These are phyloP conservation scores for Mercenaria mercenaria DNA, from an alignment of 1,140 invertebrate genomes.

Conservation along the genomic window DNA sequence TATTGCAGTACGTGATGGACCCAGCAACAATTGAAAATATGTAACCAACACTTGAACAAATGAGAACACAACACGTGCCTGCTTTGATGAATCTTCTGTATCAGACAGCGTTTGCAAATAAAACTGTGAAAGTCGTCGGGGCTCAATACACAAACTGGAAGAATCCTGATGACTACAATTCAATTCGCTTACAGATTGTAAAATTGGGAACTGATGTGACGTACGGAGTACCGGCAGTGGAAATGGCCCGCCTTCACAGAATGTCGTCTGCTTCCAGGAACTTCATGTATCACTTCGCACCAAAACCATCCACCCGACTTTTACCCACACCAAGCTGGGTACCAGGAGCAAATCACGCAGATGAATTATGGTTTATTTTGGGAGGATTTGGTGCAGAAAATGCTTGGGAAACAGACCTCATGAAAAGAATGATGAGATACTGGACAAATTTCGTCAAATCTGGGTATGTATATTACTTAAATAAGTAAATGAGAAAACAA, in stretches of 20 bases:
- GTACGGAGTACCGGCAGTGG: background rate
- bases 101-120: background rate
- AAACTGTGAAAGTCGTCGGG: background rate
- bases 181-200: background rate
- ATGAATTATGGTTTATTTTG: background rate
- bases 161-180: background rate
- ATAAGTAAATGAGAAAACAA: no score
- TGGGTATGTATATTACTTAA: no score
- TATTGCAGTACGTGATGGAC: no score
- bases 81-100: no score
- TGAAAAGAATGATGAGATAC: background rate
- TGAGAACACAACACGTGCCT: no score
- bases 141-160: conserved; percentile 19
- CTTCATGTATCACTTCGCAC: no score
- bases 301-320: background rate
- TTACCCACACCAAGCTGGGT: conserved; percentile 1
- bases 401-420: background rate
- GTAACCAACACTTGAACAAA: no score
- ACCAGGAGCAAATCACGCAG: background rate
- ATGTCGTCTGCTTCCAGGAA: no score
- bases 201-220: background rate
- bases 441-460: conserved; percentile 26
- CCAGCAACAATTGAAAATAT: no score
- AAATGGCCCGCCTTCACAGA: conserved; percentile 35
- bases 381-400: background rate